A percentile compares a stretch with the other conserved stretches of the same genome.
phyloP scores from a whole-genome alignment of 2,888 invertebrate species.

The Dilophus febrilis region DNA sequence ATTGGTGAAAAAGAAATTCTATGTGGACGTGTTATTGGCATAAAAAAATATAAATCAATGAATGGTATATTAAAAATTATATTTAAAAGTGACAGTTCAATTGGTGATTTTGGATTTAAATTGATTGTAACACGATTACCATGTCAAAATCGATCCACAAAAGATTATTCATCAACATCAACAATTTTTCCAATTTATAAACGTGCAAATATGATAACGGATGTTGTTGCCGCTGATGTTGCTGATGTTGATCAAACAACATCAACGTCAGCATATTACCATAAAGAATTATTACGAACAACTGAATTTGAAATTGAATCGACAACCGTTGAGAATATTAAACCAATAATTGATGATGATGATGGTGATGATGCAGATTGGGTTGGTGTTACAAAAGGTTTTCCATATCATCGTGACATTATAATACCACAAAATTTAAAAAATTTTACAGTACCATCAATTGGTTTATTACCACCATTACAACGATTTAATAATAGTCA shows the following conservation, averaged over 20 bases:
- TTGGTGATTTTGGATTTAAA: slow-evolving; percentile 30
- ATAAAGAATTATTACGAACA: not conserved
- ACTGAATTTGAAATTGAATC: not conserved
- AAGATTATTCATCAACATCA: slow-evolving; percentile 1
- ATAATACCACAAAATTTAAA: not conserved
- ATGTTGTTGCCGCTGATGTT: not conserved
- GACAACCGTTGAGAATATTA: not conserved
- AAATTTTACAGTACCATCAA: slow-evolving; percentile 5
- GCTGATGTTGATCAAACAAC: not conserved
- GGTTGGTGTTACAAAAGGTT: no score
- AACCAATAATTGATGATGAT: not conserved
- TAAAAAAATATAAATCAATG: slow-evolving; percentile 30
- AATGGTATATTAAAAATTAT: slow-evolving; percentile 32
- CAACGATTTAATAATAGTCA: slow-evolving; percentile 6
- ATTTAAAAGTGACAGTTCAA: slow-evolving; percentile 28
- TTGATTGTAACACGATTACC: slow-evolving; percentile 34
- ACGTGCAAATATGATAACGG: not conserved
- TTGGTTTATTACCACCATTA: slow-evolving; percentile 4
- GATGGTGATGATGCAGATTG: no score
- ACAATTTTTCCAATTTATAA: slow-evolving; percentile 1
- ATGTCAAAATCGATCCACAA: slow-evolving; percentile 17
- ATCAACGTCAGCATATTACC: no score
- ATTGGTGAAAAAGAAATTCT: slow-evolving; percentile 31
- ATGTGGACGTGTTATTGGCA: slow-evolving; percentile 34
- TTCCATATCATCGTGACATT: no score